Conservation (phyloP, 2,888 invertebrate species). For the Clusia tigrina region DNA sequence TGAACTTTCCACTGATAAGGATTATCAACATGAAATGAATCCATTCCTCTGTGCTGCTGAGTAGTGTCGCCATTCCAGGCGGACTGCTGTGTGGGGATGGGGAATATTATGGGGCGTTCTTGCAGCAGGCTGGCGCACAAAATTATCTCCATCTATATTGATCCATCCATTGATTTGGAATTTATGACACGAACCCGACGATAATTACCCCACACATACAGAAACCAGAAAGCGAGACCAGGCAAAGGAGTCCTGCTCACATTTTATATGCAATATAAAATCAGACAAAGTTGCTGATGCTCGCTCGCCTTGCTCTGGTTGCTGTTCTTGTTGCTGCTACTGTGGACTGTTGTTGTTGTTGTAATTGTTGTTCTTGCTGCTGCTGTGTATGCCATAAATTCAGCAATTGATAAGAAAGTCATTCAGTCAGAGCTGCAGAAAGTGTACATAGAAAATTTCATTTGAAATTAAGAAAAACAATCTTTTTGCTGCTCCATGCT, state of each 20-base stretch:
- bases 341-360: not conserved
- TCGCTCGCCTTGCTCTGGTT: not conserved
- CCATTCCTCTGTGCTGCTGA: not conserved
- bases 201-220: too few relatives aligned
- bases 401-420: constrained; percentile 2
- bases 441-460: constrained; percentile 1
- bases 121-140: not conserved
- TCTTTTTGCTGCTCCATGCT: not conserved
- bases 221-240: too few relatives aligned
- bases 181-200: constrained; percentile 16
- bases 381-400: constrained; percentile 13
- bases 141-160: constrained; percentile 17
- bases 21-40: constrained; percentile 19
- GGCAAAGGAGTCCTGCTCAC: not conserved
- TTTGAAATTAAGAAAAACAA: constrained; percentile 6
- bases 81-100: too few relatives aligned
- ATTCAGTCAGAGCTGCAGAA: constrained; percentile 5
- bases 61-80: not conserved
- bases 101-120: too few relatives aligned
- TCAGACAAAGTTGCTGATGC: constrained; percentile 5
- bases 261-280: not conserved
- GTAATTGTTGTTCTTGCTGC: constrained; percentile 18
- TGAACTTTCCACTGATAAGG: constrained; percentile 9
- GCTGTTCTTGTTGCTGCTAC: not conserved
- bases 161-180: constrained; percentile 22